Evolutionary conservation across 2,888 invertebrate genomes (phyloP).

Genomic region (Ametastegia equiseti): DNA sequence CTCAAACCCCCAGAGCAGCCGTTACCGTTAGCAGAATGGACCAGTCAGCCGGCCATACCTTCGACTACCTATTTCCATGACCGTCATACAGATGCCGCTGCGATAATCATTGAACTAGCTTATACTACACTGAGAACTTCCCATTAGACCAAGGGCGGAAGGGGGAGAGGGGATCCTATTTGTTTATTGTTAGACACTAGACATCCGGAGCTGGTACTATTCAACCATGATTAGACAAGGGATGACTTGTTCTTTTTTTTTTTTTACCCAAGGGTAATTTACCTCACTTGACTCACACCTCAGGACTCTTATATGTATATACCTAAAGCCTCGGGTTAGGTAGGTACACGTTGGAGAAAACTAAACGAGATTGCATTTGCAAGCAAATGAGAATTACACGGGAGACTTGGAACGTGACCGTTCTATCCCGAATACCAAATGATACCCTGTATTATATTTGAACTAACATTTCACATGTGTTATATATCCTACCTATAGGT

Average conservation of each 20-base stretch:
- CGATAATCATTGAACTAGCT: conserved; percentile 69
- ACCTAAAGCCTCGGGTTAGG: not conserved
- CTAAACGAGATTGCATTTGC: conserved; percentile 24
- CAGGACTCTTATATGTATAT: not conserved
- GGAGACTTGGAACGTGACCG: conserved; percentile 21
- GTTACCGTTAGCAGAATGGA: conserved; percentile 76
- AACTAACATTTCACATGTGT: not conserved
- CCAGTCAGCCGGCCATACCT: conserved; percentile 61
- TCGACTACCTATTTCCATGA: conserved; percentile 74
- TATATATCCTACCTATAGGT: too few relatives aligned
- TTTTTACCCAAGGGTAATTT: not conserved
- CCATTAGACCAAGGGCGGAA: too few relatives aligned
- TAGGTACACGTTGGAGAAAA: conserved; percentile 1
- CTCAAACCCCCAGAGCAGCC: conserved; percentile 72
- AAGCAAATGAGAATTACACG: conserved; percentile 16
- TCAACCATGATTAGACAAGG: not conserved
- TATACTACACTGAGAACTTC: conserved; percentile 36
- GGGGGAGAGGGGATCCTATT: not conserved
- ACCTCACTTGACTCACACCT: not conserved
- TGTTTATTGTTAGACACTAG: not conserved
- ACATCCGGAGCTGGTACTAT: not conserved
- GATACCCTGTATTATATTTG: not conserved
- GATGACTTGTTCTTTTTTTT: not conserved
- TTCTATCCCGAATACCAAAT: not conserved
- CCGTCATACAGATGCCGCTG: conserved; percentile 75